A percentile compares a stretch with the other conserved stretches of the same genome.
phyloP scores from a whole-genome alignment of 2,113 vertebrate genomes.

The Taxidea taxus region DNA sequence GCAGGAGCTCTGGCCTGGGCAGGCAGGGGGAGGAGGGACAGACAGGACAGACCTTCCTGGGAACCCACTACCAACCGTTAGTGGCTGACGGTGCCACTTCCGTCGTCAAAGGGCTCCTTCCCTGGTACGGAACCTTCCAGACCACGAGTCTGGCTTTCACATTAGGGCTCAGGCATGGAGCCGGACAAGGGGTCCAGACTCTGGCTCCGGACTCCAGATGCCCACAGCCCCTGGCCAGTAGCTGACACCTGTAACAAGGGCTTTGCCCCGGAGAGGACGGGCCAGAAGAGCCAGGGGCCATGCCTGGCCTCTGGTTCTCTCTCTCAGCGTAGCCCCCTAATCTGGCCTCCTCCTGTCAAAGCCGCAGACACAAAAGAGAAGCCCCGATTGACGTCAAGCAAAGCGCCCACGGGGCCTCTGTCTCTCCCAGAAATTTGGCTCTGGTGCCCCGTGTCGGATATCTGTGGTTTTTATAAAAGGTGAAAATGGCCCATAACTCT shows the following conservation, averaged over 20 bases:
- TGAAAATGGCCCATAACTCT: conserved; percentile 32
- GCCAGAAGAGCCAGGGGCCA: accelerated
- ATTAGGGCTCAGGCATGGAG: not conserved
- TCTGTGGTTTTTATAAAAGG: conserved; percentile 70
- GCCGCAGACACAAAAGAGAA: conserved; percentile 72
- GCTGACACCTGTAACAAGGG: not conserved
- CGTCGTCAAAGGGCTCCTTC: accelerated
- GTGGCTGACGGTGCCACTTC: not conserved
- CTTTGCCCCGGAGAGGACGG: accelerated
- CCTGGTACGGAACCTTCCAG: not conserved
- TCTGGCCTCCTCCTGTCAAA: conserved; percentile 56
- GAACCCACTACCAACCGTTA: not conserved
- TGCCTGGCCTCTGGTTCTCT: not conserved
- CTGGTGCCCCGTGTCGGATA: not conserved
- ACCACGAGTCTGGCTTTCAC: not conserved
- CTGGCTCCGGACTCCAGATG: not conserved
- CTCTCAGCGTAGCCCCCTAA: not conserved
- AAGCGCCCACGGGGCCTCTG: conserved; percentile 46
- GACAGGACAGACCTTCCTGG: not conserved
- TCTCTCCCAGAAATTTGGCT: conserved; percentile 62
- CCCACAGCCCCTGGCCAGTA: not conserved
- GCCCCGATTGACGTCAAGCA: conserved; percentile 62
- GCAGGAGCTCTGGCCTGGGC: not conserved
- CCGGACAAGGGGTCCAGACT: not conserved
- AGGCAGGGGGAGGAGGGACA: not conserved